Percentiles rank a stretch among this genome's conserved stretches.
phyloP scores from a whole-genome alignment of 2,888 invertebrate species.

The Tetropium fuscum region DNA sequence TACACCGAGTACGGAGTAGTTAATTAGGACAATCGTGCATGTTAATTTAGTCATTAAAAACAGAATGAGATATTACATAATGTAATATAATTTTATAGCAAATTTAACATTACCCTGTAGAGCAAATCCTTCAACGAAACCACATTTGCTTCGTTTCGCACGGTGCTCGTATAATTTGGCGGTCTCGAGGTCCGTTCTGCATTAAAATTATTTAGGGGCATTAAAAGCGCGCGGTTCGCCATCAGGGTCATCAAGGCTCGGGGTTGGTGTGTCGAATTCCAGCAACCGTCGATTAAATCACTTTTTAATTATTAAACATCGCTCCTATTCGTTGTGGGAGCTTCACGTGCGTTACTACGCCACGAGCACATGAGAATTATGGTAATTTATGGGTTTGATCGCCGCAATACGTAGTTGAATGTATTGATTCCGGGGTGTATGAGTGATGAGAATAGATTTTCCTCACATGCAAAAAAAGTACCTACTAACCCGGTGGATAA shows the following conservation, averaged over 20 bases:
- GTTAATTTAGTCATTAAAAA: too few species aligned
- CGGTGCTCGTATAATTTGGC: constrained; percentile 4
- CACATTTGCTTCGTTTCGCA: constrained; percentile 4
- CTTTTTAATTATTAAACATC: constrained; percentile 43
- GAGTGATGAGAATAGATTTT: too few species aligned
- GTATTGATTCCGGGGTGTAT: too few species aligned
- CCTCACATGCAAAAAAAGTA: too few species aligned
- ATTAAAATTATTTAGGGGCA: constrained; percentile 12
- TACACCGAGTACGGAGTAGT: too few species aligned
- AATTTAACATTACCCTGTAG: too few species aligned
- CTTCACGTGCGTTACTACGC: constrained; percentile 25
- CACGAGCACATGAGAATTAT: constrained; percentile 31
- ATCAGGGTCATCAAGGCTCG: constrained; percentile 13
- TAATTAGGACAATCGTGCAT: too few species aligned
- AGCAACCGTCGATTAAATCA: constrained; percentile 35
- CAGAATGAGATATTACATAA: too few species aligned
- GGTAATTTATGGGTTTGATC: constrained; percentile 35
- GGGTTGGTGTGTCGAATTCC: constrained; percentile 39
- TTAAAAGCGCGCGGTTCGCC: constrained; percentile 11
- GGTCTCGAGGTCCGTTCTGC: not conserved
- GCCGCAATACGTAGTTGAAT: too few species aligned
- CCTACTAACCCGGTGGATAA: too few species aligned
- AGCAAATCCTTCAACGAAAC: too few species aligned
- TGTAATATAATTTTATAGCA: too few species aligned
- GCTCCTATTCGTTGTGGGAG: constrained; percentile 32